phyloP scores from a whole-genome alignment of 2,888 invertebrate species.

The Drosophila dives region DNA sequence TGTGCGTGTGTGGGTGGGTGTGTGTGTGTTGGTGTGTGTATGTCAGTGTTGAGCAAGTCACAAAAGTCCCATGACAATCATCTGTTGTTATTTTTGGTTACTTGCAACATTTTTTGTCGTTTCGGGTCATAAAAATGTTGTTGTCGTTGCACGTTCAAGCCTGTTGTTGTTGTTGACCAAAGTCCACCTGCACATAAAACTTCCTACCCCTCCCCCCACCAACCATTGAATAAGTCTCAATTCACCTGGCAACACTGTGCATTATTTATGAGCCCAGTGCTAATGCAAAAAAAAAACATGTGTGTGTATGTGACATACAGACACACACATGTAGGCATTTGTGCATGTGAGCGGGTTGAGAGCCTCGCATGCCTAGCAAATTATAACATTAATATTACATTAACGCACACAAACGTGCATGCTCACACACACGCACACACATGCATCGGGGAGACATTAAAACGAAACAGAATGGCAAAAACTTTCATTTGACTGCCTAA shows the following conservation, averaged over 20 bases:
- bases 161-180: constrained; percentile 29
- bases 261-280: constrained; percentile 65
- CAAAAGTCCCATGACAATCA: constrained; percentile 44
- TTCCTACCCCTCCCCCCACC: not conserved
- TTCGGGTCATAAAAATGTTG: constrained; percentile 42
- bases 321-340: constrained; percentile 5
- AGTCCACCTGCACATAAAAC: constrained; percentile 35
- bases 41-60: constrained; percentile 57
- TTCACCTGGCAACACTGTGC: constrained; percentile 62
- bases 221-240: constrained; percentile 28
- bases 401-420: constrained; percentile 65
- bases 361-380: constrained; percentile 68
- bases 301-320: not conserved
- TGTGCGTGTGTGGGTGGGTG: not conserved
- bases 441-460: constrained; percentile 76
- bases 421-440: constrained; percentile 34
- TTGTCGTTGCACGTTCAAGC: constrained; percentile 44
- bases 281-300: constrained; percentile 49
- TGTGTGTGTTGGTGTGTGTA: constrained; percentile 6
- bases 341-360: constrained; percentile 41
- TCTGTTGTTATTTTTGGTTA: constrained; percentile 32
- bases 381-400: constrained; percentile 81
- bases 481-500: constrained; percentile 68
- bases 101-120: constrained; percentile 41
- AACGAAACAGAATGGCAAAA: constrained; percentile 65